phyloP scores from a whole-genome alignment of 2,888 invertebrate species.

The Pandemis corylana region DNA sequence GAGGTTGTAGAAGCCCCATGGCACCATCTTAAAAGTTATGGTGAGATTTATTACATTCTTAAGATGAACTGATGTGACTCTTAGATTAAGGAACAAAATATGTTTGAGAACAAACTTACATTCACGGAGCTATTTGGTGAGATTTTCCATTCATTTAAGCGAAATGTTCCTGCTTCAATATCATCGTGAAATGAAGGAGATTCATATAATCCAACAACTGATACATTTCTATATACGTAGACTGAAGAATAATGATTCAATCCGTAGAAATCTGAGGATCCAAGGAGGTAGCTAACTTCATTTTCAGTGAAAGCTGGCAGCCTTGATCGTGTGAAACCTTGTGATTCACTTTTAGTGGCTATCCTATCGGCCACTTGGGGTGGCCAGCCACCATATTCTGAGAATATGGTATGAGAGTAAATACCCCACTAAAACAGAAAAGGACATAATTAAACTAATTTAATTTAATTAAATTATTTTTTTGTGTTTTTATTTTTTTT shows the following conservation, averaged over 20 bases:
- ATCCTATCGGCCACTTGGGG: constrained; percentile 81
- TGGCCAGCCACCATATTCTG: constrained; percentile 83
- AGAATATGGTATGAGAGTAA: constrained; percentile 84
- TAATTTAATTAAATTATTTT: no score
- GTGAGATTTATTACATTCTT: background rate
- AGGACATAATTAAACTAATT: no score
- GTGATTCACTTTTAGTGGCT: constrained; percentile 71
- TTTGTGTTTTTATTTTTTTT: no score
- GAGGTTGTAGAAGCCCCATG: constrained; percentile 77
- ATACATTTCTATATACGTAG: constrained; percentile 7
- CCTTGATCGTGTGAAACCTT: constrained; percentile 78
- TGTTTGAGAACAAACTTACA: background rate
- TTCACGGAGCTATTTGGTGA: constrained; percentile 1
- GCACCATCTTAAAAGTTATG: constrained; percentile 57
- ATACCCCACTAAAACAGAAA: constrained; percentile 70
- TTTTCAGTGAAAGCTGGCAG: constrained; percentile 79
- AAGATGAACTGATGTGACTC: background rate
- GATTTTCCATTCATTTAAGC: constrained; percentile 8
- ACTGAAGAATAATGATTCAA: constrained; percentile 86
- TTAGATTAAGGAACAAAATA: background rate
- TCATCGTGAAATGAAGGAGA: constrained; percentile 24
- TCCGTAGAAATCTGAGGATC: constrained; percentile 86
- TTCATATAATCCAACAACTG: background rate
- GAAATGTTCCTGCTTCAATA: background rate
- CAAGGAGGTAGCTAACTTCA: constrained; percentile 82